Conservation (phyloP, 2,888 invertebrate species). For the Timema cristinae region DNA sequence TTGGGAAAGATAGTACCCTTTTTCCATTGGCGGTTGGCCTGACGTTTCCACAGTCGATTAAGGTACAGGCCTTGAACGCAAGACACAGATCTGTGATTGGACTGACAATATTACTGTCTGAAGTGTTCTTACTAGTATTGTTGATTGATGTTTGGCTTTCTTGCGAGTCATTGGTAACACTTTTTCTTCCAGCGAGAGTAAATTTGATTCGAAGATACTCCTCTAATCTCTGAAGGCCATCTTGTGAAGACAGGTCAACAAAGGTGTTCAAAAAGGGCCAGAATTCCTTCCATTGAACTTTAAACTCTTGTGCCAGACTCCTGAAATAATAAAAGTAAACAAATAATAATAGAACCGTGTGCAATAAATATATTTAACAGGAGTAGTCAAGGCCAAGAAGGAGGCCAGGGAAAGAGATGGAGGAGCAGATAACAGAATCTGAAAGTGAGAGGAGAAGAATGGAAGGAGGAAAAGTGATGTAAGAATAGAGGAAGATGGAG, state of each 20-base stretch:
- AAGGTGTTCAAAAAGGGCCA: constrained; percentile 87
- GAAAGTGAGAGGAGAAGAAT: too few relatives aligned
- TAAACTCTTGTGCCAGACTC: constrained; percentile 64
- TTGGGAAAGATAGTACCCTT: neutral
- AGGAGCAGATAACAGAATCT: too few relatives aligned
- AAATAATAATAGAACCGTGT: constrained; percentile 28
- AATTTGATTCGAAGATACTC: constrained; percentile 60
- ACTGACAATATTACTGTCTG: constrained; percentile 41
- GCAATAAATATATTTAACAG: too few relatives aligned
- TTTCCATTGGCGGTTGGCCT: neutral
- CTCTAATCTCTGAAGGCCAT: constrained; percentile 73
- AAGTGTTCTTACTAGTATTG: too few relatives aligned
- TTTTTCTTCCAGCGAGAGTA: constrained; percentile 22
- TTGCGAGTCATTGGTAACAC: neutral
- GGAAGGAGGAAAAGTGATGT: too few relatives aligned
- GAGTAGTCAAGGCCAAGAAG: too few relatives aligned
- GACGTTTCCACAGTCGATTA: constrained; percentile 39
- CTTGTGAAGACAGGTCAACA: constrained; percentile 67
- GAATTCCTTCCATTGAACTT: constrained; percentile 83
- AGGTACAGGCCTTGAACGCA: constrained; percentile 54
- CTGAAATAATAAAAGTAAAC: constrained; percentile 44
- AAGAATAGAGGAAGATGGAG: too few relatives aligned
- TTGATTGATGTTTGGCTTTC: neutral
- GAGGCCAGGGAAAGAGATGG: too few relatives aligned
- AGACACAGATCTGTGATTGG: constrained; percentile 58